Conservation (phyloP, 2,888 invertebrate species). For the Argyresthia goedartella region DNA sequence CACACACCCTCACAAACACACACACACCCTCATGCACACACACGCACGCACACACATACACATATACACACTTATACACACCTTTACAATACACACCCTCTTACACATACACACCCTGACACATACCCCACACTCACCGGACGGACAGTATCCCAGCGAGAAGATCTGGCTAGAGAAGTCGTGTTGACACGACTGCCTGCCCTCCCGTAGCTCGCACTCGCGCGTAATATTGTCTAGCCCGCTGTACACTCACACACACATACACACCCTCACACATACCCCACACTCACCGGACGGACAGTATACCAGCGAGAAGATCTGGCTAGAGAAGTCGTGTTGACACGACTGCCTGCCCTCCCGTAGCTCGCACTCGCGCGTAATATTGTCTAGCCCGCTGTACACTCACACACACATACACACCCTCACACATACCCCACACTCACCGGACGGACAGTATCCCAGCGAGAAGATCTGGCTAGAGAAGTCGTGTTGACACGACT, state of each 20-base stretch:
- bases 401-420: too few relatives aligned
- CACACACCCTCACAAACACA: too few relatives aligned
- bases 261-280: too few relatives aligned
- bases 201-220: constrained; percentile 96
- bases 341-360: constrained; percentile 93
- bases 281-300: constrained; percentile 82
- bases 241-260: too few relatives aligned
- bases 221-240: constrained; percentile 97
- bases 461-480: constrained; percentile 89
- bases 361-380: constrained; percentile 96
- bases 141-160: constrained; percentile 92
- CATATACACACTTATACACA: too few relatives aligned
- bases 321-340: constrained; percentile 95
- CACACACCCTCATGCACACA: not conserved
- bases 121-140: constrained; percentile 67
- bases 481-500: constrained; percentile 96
- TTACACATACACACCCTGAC: too few relatives aligned
- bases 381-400: constrained; percentile 96
- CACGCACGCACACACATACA: too few relatives aligned
- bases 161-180: constrained; percentile 94
- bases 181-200: constrained; percentile 93
- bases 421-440: too few relatives aligned
- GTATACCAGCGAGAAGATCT: constrained; percentile 88
- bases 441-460: constrained; percentile 92
- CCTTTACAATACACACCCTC: not conserved